These are phyloP conservation scores for Eufriesea mexicana DNA, from an alignment of 1,140 invertebrate species.

Conservation along the genomic window DNA sequence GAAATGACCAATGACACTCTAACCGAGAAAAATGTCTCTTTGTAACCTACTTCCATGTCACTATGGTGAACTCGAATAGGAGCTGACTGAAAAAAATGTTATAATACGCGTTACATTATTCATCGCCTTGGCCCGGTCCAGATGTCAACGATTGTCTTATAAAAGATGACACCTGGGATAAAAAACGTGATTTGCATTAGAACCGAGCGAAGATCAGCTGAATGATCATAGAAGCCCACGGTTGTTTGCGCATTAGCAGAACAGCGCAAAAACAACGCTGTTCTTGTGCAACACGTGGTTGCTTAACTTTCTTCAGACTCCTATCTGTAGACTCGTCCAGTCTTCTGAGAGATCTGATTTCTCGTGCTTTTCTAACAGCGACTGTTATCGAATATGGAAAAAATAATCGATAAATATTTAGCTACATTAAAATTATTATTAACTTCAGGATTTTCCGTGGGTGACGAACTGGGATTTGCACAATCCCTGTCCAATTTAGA, in stretches of 20 bases:
- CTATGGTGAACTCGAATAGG: constrained; percentile 1
- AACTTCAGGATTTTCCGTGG: constrained; percentile 89
- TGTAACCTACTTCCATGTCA: constrained; percentile 21
- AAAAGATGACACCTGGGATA: constrained; percentile 11
- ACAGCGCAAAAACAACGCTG: background rate
- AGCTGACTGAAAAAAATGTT: background rate
- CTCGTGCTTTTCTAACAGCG: background rate
- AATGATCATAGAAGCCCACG: background rate
- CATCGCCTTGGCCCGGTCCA: constrained; percentile 54
- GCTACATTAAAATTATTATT: background rate
- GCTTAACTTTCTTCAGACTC: constrained; percentile 7
- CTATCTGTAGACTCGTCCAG: background rate
- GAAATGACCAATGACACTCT: background rate
- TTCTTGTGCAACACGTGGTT: constrained; percentile 19
- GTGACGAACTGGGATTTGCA: constrained; percentile 91
- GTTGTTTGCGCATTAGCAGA: background rate
- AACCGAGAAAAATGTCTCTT: background rate
- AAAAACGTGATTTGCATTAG: constrained; percentile 42
- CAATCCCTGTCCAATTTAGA: constrained; percentile 90
- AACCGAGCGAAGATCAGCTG: background rate
- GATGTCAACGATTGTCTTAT: background rate
- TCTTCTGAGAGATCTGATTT: background rate
- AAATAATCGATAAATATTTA: no score
- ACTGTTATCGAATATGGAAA: background rate
- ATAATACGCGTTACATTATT: constrained; percentile 40